phyloP scores from a whole-genome alignment of 2,888 invertebrate species.

The Mesorhabditis belari region DNA sequence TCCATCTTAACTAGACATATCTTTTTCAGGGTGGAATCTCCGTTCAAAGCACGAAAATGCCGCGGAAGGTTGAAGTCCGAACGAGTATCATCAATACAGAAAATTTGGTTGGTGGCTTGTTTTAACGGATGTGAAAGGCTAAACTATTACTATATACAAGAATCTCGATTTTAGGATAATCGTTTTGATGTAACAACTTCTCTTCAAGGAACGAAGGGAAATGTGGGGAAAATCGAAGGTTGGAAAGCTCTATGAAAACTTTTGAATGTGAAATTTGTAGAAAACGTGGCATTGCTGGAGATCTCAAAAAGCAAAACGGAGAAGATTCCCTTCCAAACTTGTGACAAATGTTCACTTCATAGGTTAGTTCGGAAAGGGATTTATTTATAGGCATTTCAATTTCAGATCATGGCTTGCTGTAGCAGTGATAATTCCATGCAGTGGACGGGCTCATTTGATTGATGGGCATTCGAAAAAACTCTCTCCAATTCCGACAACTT shows the following conservation, averaged over 20 bases:
- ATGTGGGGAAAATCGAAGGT: neutral
- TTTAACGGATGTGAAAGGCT: too few relatives aligned
- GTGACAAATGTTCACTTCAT: neutral
- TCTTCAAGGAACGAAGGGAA: neutral
- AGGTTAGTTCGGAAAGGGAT: neutral
- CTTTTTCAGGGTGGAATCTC: neutral
- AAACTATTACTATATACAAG: too few relatives aligned
- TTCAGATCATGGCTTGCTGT: neutral
- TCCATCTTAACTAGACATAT: too few relatives aligned
- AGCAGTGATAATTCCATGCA: neutral
- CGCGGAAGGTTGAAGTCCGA: neutral
- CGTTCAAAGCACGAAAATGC: neutral
- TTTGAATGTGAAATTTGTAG: too few relatives aligned
- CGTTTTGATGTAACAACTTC: neutral
- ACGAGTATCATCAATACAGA: neutral
- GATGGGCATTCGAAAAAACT: too few relatives aligned
- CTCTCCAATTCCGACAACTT: too few relatives aligned
- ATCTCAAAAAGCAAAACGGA: neutral
- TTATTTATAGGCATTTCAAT: neutral
- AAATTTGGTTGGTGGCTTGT: neutral
- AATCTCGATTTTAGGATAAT: neutral
- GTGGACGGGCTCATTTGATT: too few relatives aligned
- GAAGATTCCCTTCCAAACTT: neutral
- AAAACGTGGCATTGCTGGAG: neutral
- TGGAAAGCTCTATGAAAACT: too few relatives aligned